Conservation (phyloP, 2,113 vertebrate species). For the Festucalex cinctus region DNA sequence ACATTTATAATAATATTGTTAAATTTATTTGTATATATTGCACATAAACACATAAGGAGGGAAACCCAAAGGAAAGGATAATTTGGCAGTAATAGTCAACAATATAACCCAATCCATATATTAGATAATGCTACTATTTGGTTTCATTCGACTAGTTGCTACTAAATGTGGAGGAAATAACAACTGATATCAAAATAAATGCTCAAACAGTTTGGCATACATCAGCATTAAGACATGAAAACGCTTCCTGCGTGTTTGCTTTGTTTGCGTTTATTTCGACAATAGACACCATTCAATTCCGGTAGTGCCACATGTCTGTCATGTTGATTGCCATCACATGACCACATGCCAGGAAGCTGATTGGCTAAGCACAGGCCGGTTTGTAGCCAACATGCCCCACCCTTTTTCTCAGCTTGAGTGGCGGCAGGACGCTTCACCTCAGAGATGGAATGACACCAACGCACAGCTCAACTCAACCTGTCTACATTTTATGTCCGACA, state of each 20-base stretch:
- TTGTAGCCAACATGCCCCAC: constrained; percentile 8
- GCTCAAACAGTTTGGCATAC: neutral
- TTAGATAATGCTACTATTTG: too few species aligned
- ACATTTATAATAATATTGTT: too few species aligned
- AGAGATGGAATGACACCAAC: constrained; percentile 36
- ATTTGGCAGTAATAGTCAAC: neutral
- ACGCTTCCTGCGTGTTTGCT: neutral
- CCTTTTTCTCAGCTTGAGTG: neutral
- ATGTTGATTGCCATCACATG: constrained; percentile 34
- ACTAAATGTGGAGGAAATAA: neutral
- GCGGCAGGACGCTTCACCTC: neutral
- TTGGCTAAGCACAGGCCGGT: constrained; percentile 24
- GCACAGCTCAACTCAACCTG: neutral
- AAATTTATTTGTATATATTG: too few species aligned
- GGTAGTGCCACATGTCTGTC: neutral
- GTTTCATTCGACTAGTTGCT: neutral
- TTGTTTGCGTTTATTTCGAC: neutral
- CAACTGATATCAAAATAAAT: neutral
- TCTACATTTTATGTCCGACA: neutral
- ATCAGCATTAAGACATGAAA: neutral
- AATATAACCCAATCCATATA: neutral
- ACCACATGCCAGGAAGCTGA: constrained; percentile 1
- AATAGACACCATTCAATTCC: neutral
- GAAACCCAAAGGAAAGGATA: too few species aligned
- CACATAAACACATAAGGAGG: too few species aligned